A percentile compares a stretch with the other conserved stretches of the same genome.
phyloP scores from a whole-genome alignment of 2,113 vertebrate species.

The Balaenoptera acutorostrata region DNA sequence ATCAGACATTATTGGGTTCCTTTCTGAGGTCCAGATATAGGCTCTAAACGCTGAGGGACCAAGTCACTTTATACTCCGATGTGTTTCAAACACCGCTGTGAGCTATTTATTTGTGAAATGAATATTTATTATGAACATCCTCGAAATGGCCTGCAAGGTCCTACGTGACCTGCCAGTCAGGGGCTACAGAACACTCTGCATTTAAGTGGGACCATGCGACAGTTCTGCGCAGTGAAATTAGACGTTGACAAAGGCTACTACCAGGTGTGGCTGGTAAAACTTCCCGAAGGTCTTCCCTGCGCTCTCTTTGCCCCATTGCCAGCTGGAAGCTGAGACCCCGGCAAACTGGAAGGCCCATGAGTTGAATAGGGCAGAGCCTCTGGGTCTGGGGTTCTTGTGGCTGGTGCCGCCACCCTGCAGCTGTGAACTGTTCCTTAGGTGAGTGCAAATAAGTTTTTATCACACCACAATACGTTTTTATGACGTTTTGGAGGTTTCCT shows the following conservation, averaged over 20 bases:
- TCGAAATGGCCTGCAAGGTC: neutral
- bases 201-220: accelerated
- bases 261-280: accelerated
- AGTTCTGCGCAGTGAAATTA: accelerated
- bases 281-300: neutral
- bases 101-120: no score
- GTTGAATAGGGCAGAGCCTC: neutral
- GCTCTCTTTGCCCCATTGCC: neutral
- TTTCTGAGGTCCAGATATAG: no score
- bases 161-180: accelerated
- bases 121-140: neutral
- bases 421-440: neutral
- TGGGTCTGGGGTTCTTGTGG: no score
- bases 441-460: neutral
- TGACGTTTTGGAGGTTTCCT: no score
- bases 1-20: accelerated
- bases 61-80: accelerated
- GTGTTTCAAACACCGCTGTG: neutral
- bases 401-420: no score
- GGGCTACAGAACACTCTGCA: accelerated
- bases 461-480: neutral
- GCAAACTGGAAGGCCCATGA: no score
- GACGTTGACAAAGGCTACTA: accelerated
- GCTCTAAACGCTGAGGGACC: neutral
- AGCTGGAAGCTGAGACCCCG: neutral